Base-by-base conservation (phyloP, 92 coral and sea anemone genomes). In the Phenganax subtilis region DNA sequence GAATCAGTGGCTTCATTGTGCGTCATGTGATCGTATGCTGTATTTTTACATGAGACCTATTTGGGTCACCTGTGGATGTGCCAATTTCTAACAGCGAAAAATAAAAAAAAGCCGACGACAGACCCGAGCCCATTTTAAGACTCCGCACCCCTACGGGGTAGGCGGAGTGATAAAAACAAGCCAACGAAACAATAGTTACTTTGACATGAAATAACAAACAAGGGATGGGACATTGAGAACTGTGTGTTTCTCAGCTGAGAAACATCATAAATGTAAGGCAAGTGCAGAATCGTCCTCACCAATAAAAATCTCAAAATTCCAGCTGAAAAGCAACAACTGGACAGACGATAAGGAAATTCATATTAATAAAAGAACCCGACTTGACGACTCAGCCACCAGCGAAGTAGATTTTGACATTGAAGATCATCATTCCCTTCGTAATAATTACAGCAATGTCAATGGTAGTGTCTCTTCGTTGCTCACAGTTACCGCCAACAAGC, bases 221-320 rank as follows among this genome's bases (percentile, higher is more conserved):
- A 53, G 53, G 44, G 71, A 59, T 31, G 47, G 62, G 71, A 64
- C 73, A 29, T 55, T 80, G 15, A 64, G 75, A 31, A 74, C 61
- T 20, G 75, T 80, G 29, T 80, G 84, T 54, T 80, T 80, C 69
- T 63, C 84, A 65, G 74, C 84, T 72, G 88, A 85, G 47, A 85
- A 72, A 47, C 80, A 85, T 62, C 74, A 86, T 55, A 56, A 12
- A 30, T 74, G 57, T 37, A 53, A 64, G 51, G 85, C 75, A 71
- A 81, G 81, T 57, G 64, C 85, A 17, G 82, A 80, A 57, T 51
- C 83, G 47, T 58, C 73, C 55, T 80, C 56, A 51, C 84, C 77
- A 12, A 56, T 68, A 62, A 68, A 71, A 31, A 52, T 81, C 51
- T 15, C 75, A 47, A 63, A 80, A 17, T 80, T 51, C 25, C 60